Conservation (phyloP, 2,113 vertebrate genomes). For the Myotis lucifugus region DNA sequence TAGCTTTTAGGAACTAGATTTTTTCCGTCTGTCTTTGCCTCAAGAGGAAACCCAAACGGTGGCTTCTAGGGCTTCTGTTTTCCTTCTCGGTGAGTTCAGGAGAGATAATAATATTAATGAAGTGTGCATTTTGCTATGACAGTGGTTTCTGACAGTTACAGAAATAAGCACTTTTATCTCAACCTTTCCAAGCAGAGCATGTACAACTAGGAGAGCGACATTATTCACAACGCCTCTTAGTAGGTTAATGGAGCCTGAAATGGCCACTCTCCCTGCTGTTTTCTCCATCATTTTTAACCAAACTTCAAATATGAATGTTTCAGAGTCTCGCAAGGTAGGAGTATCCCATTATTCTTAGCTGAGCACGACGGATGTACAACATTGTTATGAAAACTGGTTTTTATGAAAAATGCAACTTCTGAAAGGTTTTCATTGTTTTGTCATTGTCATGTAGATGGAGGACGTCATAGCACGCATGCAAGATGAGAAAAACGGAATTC, state of each 20-base stretch:
- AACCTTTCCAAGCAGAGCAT: constrained; percentile 15
- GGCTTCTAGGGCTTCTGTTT: neutral
- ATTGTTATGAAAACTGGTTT: constrained; percentile 34
- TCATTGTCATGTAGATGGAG: constrained; percentile 90
- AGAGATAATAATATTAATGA: neutral
- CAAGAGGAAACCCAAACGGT: neutral
- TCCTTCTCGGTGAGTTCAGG: neutral
- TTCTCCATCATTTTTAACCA: neutral
- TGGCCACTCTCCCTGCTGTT: neutral
- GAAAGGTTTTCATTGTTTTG: constrained; percentile 55
- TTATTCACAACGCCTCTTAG: neutral
- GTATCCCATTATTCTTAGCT: neutral
- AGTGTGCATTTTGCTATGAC: neutral
- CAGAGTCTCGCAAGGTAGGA: constrained; percentile 13
- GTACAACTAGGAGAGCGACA: neutral
- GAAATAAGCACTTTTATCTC: neutral
- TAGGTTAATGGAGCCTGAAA: neutral
- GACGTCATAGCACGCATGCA: constrained; percentile 98
- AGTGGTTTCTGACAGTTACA: neutral
- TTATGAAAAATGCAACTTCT: neutral
- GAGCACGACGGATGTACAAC: neutral
- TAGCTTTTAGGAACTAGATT: neutral
- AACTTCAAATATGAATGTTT: neutral
- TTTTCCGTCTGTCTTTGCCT: neutral
- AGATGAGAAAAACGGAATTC: constrained; percentile 97